Percentiles rank a stretch among this genome's conserved stretches.
Conservation (phyloP, 2,113 vertebrate genomes). For the Galemys pyrenaicus region DNA sequence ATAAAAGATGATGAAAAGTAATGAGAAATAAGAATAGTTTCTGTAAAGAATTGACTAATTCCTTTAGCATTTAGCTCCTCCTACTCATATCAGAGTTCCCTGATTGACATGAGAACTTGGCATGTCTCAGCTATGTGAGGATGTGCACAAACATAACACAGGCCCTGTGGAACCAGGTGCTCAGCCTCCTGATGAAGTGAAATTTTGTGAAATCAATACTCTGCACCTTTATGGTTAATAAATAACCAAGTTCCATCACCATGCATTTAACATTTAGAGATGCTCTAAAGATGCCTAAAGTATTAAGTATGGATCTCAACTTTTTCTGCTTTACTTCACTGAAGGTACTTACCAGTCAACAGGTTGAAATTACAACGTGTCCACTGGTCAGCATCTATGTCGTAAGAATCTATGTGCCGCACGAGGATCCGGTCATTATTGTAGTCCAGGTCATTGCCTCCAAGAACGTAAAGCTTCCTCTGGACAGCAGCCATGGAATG, state of each 20-base stretch:
- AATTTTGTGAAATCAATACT: neutral
- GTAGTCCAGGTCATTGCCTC: slow-evolving; percentile 97
- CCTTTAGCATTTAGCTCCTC: neutral
- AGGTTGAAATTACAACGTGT: slow-evolving; percentile 95
- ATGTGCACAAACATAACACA: neutral
- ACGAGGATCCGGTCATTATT: slow-evolving; percentile 98
- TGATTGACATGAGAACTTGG: neutral
- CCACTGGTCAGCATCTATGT: slow-evolving; percentile 96
- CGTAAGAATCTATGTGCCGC: slow-evolving; percentile 96
- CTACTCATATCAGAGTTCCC: neutral
- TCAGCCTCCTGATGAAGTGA: neutral
- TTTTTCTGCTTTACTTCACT: neutral
- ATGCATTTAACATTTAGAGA: neutral
- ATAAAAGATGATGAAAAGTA: slow-evolving; percentile 2
- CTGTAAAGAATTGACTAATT: neutral
- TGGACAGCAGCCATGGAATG: slow-evolving; percentile 97
- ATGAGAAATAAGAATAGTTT: neutral
- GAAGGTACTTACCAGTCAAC: slow-evolving; percentile 89
- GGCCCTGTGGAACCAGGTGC: neutral
- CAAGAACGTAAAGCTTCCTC: slow-evolving; percentile 95
- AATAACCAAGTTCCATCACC: neutral
- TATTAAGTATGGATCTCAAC: neutral
- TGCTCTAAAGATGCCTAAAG: neutral
- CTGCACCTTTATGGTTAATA: neutral
- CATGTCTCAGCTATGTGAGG: neutral